Evolutionary conservation across 2,888 invertebrate genomes (phyloP), one percentile per base, ranked within the genome.

Genomic region (Tiphia femorata): DNA sequence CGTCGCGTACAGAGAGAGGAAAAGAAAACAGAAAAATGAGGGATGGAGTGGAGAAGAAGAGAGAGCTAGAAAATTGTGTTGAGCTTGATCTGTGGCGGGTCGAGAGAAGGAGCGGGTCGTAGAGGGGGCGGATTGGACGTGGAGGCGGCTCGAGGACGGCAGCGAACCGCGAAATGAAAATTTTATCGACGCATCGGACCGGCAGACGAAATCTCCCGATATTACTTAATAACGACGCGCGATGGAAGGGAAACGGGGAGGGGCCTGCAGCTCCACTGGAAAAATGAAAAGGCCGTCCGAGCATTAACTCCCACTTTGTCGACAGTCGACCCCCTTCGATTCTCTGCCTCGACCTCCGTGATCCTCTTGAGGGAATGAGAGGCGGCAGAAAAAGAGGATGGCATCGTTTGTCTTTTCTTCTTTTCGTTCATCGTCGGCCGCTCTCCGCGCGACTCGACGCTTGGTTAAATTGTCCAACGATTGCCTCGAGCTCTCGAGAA

Each of bases 171-270:
- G 70, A 70, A 70, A 70, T 70, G 70, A 70, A 70, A 70, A 70
- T 70, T 70, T 79, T 79, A 79, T 79, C 79, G 74, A 66, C 65
- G 72, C 73, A 73, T 74, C 67, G 67, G 68, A 67, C 64, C 70
- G 70, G 41, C 67, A 42, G 69, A 46, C 60, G 59, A 72, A 76
- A 76, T 76, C 72, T 71, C 68, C 49, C 69, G 72, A 74, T 75
- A 76, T 77, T 77, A 77, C 75, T 77, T 77, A 77, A 77, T 76
- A 77, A 76, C 64, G 66, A 62, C 55, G 54, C 50, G 49, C 67
- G 58, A 69, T 57, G 46, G 51, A 62, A 57, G 58, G 54, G 42
- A n/a, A 58, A 41, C 53, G 50, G 51, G 16, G 12, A 17, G 47
- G 46, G 38, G 49, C 33, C 38, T 29, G 43, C 59, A 44, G 50